Percentiles rank a stretch among this genome's conserved stretches.
These are phyloP conservation scores for Aspidiotus destructor DNA, from an alignment of 2,888 invertebrate genomes.

Conservation along the genomic window DNA sequence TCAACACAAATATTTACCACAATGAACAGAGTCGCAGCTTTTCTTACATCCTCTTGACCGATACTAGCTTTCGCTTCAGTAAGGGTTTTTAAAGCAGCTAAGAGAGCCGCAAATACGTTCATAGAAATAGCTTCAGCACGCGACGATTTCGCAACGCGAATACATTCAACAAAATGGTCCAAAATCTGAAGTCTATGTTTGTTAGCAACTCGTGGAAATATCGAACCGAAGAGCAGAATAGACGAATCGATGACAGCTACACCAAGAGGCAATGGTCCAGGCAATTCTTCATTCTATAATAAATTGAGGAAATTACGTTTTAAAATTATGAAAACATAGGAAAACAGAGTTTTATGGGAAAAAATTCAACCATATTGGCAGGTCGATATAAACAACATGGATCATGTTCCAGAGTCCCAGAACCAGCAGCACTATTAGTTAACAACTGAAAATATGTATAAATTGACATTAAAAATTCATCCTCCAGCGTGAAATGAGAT, in stretches of 20 bases:
- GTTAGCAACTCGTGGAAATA: slow-evolving; percentile 87
- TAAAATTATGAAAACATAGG: background rate
- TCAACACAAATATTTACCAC: too few species aligned
- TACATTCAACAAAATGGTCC: slow-evolving; percentile 91
- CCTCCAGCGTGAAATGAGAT: slow-evolving; percentile 14
- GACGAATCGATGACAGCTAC: slow-evolving; percentile 95
- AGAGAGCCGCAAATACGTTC: slow-evolving; percentile 88
- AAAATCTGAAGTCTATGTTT: slow-evolving; percentile 97
- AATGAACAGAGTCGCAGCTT: slow-evolving; percentile 68
- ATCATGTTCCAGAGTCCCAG: slow-evolving; percentile 94
- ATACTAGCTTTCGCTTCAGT: slow-evolving; percentile 76
- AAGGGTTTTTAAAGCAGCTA: slow-evolving; percentile 77
- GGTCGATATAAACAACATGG: slow-evolving; percentile 79
- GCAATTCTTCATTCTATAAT: slow-evolving; percentile 50
- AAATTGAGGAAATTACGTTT: too few species aligned
- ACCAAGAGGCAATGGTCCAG: slow-evolving; percentile 80
- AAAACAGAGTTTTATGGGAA: background rate
- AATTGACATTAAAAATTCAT: slow-evolving; percentile 20
- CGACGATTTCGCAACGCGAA: slow-evolving; percentile 81
- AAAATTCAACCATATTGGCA: too few species aligned
- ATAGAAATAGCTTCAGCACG: slow-evolving; percentile 92
- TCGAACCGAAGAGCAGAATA: slow-evolving; percentile 81
- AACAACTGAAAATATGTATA: slow-evolving; percentile 62
- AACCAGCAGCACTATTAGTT: slow-evolving; percentile 88
- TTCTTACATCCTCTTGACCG: slow-evolving; percentile 83